Conservation (phyloP, 2,113 vertebrate species). For the Cygnus buccinator region DNA sequence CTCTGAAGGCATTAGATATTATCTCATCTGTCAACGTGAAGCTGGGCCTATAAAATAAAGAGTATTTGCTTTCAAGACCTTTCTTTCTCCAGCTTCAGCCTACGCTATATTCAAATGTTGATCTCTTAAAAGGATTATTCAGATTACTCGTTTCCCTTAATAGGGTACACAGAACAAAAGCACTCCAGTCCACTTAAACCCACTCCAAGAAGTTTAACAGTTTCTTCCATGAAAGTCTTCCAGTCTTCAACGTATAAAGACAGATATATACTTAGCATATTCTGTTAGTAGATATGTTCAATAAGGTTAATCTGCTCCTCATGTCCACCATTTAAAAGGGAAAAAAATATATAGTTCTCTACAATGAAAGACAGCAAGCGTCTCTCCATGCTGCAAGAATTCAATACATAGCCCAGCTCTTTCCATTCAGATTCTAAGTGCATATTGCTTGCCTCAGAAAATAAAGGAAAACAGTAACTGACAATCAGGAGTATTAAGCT, state of each 20-base stretch:
- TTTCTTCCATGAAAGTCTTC: not conserved
- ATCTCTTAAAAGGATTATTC: not conserved
- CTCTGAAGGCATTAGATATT: not conserved
- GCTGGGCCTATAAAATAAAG: not conserved
- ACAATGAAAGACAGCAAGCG: not conserved
- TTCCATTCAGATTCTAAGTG: not conserved
- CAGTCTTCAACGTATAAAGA: not conserved
- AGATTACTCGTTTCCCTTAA: not conserved
- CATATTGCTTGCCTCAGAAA: not conserved
- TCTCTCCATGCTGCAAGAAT: not conserved
- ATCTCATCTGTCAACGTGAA: not conserved
- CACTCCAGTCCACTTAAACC: not conserved
- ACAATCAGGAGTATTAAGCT: not conserved
- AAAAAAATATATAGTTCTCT: not conserved
- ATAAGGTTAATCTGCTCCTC: not conserved
- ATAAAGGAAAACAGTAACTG: not conserved
- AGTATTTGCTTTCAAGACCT: not conserved
- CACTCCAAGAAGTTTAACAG: not conserved
- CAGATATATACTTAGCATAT: not conserved
- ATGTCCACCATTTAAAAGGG: not conserved
- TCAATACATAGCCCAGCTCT: not conserved
- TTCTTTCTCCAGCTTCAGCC: not conserved
- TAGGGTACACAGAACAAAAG: not conserved
- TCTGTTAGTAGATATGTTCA: not conserved
- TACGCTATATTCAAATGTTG: not conserved